These are phyloP conservation scores for Lipotes vexillifer DNA, from an alignment of 2,113 vertebrate genomes.

Conservation along the genomic window DNA sequence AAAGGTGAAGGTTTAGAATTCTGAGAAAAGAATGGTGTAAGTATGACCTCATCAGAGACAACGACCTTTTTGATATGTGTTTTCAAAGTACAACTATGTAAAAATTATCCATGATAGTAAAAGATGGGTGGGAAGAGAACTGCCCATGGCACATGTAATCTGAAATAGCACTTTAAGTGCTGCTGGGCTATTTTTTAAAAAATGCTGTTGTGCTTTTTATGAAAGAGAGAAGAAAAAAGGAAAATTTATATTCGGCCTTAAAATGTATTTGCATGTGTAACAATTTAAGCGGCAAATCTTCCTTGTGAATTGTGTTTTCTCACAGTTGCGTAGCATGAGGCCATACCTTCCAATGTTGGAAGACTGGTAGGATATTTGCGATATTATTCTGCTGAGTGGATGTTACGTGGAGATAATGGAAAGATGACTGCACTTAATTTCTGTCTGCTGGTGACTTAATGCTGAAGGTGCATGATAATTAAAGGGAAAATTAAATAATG, in stretches of 20 bases:
- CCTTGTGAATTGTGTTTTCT: neutral
- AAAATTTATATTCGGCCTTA: neutral
- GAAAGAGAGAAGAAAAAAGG: neutral
- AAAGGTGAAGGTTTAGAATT: neutral
- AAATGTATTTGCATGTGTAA: neutral
- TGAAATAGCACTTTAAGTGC: neutral
- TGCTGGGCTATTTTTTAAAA: neutral
- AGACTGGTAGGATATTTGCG: neutral
- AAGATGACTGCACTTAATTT: neutral
- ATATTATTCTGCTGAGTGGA: neutral
- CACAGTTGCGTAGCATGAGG: neutral
- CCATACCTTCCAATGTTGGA: neutral
- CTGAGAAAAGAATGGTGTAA: neutral
- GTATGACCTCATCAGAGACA: neutral
- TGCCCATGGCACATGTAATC: neutral
- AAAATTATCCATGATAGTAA: neutral
- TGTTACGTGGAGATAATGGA: neutral
- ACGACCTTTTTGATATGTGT: neutral
- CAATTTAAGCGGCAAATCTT: neutral
- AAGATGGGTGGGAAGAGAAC: neutral
- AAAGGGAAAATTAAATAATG: neutral
- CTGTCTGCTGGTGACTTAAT: neutral
- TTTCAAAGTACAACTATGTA: neutral
- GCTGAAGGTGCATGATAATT: neutral
- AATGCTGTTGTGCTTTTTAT: neutral